These are phyloP conservation scores for Diplogasteroides magnus DNA, from an alignment of 1,140 invertebrate genomes.

Conservation along the genomic window DNA sequence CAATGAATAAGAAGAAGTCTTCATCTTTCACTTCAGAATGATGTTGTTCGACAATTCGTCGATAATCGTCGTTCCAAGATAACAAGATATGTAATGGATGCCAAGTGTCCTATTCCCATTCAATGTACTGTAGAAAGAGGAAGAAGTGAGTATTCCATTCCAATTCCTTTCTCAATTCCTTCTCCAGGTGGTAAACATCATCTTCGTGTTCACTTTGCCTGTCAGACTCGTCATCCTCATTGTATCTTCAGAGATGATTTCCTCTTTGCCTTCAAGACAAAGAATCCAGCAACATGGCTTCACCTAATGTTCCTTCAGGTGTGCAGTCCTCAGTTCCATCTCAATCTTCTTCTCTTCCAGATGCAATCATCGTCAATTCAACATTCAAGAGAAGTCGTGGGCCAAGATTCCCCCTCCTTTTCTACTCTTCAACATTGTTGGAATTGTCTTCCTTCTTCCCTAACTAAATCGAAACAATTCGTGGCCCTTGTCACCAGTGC, in stretches of 20 bases:
- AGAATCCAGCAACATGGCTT: constrained; percentile 81
- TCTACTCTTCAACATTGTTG: constrained; percentile 61
- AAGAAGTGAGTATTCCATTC: constrained; percentile 25
- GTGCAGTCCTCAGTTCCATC: no score
- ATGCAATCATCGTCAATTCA: constrained; percentile 16
- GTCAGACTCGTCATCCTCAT: constrained; percentile 66
- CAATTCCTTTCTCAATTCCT: constrained; percentile 7
- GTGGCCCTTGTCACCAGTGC: constrained; percentile 82
- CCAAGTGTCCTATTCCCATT: constrained; percentile 47
- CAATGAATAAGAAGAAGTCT: neutral
- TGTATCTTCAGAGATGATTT: constrained; percentile 76
- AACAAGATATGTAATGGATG: constrained; percentile 37
- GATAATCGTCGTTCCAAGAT: constrained; percentile 45
- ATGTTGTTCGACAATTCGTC: constrained; percentile 47
- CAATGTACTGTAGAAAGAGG: constrained; percentile 47
- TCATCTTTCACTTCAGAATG: constrained; percentile 19
- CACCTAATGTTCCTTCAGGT: constrained; percentile 89
- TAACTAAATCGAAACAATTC: constrained; percentile 69
- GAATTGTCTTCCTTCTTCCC: constrained; percentile 83
- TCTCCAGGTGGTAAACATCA: constrained; percentile 39
- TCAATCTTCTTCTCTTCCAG: no score
- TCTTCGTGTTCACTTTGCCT: constrained; percentile 78
- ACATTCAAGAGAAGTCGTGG: neutral
- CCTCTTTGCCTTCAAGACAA: constrained; percentile 78
- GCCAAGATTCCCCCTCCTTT: constrained; percentile 11